These are phyloP conservation scores for Nymphicus hollandicus DNA, from an alignment of 2,113 vertebrate genomes.

Conservation along the genomic window DNA sequence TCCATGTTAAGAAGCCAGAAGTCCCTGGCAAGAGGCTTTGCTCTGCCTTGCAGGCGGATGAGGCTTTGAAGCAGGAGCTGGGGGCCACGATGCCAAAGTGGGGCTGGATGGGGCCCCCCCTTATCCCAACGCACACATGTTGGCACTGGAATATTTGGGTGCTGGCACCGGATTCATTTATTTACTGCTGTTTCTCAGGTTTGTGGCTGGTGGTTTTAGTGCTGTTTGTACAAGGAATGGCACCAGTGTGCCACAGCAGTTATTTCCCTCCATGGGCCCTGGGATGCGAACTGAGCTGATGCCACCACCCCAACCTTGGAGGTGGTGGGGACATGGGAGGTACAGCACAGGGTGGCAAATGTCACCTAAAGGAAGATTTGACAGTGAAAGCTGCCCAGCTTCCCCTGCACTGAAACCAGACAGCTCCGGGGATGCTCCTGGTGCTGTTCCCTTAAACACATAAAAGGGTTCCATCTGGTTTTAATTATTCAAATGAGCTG, in stretches of 20 bases:
- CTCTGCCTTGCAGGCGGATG: not conserved
- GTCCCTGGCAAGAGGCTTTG: not conserved
- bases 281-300: not conserved
- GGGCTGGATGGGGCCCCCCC: not conserved
- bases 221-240: not conserved
- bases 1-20: not conserved
- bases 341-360: not conserved
- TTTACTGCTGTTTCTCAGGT: not conserved
- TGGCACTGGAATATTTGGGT: not conserved
- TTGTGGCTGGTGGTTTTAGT: not conserved
- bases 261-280: not conserved
- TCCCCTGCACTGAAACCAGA: not conserved
- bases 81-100: not conserved
- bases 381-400: not conserved
- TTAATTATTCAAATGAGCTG: constrained; percentile 67
- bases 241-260: not conserved
- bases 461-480: constrained; percentile 59
- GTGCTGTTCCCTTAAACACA: constrained; percentile 33
- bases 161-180: not conserved
- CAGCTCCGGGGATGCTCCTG: not conserved
- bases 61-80: not conserved
- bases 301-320: rapidly evolving
- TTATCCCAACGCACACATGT: rapidly evolving
- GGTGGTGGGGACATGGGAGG: not conserved
- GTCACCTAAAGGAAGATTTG: not conserved